Conservation (phyloP, 2,888 invertebrate genomes). For the Patella caerulea region DNA sequence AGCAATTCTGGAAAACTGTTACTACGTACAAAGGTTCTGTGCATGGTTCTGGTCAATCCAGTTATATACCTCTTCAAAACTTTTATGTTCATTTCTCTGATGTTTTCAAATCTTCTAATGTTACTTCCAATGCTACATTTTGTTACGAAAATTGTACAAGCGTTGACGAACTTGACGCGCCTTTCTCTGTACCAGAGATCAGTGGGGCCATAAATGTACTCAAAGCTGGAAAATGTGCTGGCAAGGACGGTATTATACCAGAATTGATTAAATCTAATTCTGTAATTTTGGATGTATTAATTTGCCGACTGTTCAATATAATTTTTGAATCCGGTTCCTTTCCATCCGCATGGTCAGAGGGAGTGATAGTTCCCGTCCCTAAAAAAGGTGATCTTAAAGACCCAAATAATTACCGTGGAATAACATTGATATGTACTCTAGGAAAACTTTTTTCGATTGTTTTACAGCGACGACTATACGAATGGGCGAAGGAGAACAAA, state of each 20-base stretch:
- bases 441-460: conserved; percentile 7
- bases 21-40: not conserved
- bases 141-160: not conserved
- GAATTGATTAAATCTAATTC: not conserved
- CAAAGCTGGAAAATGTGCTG: not conserved
- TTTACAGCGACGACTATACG: not conserved
- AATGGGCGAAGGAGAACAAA: not conserved
- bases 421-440: not conserved
- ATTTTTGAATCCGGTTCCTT: too few relatives aligned
- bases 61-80: not conserved
- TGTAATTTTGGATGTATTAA: too few relatives aligned
- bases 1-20: not conserved
- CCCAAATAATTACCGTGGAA: not conserved
- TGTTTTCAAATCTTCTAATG: not conserved
- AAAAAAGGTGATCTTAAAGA: not conserved
- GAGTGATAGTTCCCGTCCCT: too few relatives aligned
- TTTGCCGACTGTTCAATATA: too few relatives aligned
- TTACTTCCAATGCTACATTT: too few relatives aligned
- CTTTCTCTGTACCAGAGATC: not conserved
- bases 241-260: not conserved
- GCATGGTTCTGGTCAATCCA: not conserved
- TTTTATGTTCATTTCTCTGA: not conserved
- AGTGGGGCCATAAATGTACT: not conserved
- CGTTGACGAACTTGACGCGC: conserved; percentile 1
- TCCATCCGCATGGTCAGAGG: too few relatives aligned